These are phyloP conservation scores for Carterocephalus palaemon DNA, from an alignment of 2,888 invertebrate species.

Conservation along the genomic window DNA sequence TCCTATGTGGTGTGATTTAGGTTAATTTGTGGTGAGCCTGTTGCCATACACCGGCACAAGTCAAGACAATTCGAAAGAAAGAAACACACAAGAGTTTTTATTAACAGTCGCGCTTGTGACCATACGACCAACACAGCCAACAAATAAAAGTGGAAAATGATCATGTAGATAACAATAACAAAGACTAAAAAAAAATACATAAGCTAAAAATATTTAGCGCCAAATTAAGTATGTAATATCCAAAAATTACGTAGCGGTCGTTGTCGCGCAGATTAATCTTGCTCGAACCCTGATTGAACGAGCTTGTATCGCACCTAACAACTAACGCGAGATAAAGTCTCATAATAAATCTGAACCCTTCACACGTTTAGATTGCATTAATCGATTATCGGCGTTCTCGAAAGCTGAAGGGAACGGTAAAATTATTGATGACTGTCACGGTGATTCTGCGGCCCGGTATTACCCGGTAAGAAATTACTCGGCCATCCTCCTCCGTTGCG, in stretches of 20 bases:
- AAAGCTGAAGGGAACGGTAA: conserved; percentile 54
- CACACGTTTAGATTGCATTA: conserved; percentile 32
- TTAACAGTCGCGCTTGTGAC: too few relatives aligned
- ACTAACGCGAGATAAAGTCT: conserved; percentile 23
- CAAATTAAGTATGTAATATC: conserved; percentile 8
- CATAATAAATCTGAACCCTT: conserved; percentile 26
- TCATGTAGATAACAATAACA: neutral
- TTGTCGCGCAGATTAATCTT: conserved; percentile 23
- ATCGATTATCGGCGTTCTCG: conserved; percentile 55
- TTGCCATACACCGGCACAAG: too few relatives aligned
- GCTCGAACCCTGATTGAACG: conserved; percentile 18
- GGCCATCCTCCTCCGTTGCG: conserved; percentile 46
- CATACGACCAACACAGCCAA: too few relatives aligned
- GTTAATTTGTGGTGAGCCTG: too few relatives aligned
- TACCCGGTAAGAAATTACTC: conserved; percentile 53
- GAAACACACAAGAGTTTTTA: too few relatives aligned
- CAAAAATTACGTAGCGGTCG: conserved; percentile 20
- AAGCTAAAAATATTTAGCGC: conserved; percentile 8
- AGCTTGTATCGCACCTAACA: conserved; percentile 25
- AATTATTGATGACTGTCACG: conserved; percentile 68
- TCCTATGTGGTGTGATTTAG: too few relatives aligned
- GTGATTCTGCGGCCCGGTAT: conserved; percentile 51
- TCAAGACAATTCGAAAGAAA: too few relatives aligned
- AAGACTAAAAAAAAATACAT: neutral
- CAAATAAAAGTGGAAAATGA: too few relatives aligned